Conservation (phyloP, 2,113 vertebrate species). For the Heliornis fulica region DNA sequence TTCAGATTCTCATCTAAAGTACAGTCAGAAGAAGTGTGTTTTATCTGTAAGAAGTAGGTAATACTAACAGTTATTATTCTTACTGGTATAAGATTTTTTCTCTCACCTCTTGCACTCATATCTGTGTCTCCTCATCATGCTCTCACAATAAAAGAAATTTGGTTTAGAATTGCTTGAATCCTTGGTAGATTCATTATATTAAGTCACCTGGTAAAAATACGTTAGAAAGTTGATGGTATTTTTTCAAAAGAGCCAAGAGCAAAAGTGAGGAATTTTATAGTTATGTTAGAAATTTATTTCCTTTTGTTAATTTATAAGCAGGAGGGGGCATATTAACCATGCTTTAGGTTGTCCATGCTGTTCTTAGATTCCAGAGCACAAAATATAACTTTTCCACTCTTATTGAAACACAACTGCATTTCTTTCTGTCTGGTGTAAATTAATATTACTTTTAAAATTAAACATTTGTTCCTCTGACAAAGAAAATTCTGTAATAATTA, state of each 20-base stretch:
- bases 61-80: background rate
- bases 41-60: background rate
- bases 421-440: background rate
- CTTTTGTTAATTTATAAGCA: background rate
- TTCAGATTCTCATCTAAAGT: background rate
- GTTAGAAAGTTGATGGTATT: background rate
- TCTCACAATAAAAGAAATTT: background rate
- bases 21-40: background rate
- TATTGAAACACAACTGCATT: background rate
- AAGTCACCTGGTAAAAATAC: background rate
- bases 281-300: background rate
- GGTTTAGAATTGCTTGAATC: background rate
- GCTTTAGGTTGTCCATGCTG: background rate
- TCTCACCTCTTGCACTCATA: background rate
- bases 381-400: background rate
- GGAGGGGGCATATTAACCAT: background rate
- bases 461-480: background rate
- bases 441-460: too few species aligned
- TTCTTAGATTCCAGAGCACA: background rate
- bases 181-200: background rate
- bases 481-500: background rate
- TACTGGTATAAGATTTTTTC: background rate
- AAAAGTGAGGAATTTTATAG: background rate
- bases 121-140: background rate
- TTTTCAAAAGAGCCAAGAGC: background rate